Base-by-base conservation (phyloP, 2,797 vertebrate species). In the Nyctalus aviator region DNA sequence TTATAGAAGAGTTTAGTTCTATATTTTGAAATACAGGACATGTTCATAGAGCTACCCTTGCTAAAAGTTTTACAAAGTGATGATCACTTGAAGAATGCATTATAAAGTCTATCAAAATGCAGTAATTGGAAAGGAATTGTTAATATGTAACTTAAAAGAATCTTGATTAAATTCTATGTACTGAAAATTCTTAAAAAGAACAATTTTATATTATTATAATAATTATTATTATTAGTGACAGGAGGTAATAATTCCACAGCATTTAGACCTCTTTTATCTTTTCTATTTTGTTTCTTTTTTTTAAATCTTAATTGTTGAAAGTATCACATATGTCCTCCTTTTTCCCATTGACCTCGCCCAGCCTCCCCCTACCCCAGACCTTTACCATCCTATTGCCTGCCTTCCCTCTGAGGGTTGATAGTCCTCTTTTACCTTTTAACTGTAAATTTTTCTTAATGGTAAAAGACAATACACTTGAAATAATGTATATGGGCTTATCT, bases 51-150 rank as follows among this genome's bases (percentile, higher is more conserved):
- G 23, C 18, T 71, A 3, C 64, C 10, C 3, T 71, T 79, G 18
- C 23, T 92, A 66, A 79, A 91, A 78, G 20, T 25, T 93, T 88
- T 62, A 25, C 9, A 66, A 90, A 71, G 6, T 90, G 62, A 2
- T 27, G 46, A 59, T 90, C 72, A 75, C 64, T 66, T 88, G 21
- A 90, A 84, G 50, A 93, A 71, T 77, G 13, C 9, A 57, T 76
- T 90, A 77, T n/a, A 77, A 93, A 55, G 27, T 79, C 9, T 59
- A 73, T 73, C 30, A 86, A 90, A 85, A 71, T 84, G 96, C 64
- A 97, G 84, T 84, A 92, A 97, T 93, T 94, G 94, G 57, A 97
- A 97, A 97, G 79, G 59, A 88, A 95, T 95, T 90, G 62, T 90
- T 96, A 94, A 84, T 89, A 44, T 92, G 86, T 92, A 88, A 95